Evolutionary conservation across 2,113 vertebrate species (phyloP).

Genomic region (Antechinus flavipes): DNA sequence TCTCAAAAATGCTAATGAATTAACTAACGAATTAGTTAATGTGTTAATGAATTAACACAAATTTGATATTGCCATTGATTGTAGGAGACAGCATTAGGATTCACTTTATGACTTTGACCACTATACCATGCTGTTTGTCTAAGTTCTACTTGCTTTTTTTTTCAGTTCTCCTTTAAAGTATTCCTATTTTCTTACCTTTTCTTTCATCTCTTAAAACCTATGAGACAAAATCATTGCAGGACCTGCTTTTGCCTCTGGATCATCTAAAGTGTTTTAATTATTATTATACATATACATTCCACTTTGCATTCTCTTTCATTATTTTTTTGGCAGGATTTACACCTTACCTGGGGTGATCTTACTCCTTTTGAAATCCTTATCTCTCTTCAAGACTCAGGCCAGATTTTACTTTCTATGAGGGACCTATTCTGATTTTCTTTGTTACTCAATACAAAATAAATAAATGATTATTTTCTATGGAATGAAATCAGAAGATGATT

Average conservation of each 20-base stretch:
- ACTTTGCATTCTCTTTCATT: background rate
- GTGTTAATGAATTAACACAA: background rate
- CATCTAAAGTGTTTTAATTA: background rate
- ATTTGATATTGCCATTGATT: accelerated
- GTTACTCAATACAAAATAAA: background rate
- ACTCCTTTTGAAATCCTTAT: background rate
- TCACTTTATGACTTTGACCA: background rate
- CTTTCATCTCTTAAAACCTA: background rate
- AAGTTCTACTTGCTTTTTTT: background rate
- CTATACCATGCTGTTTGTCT: background rate
- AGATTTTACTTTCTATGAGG: background rate
- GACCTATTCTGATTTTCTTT: background rate
- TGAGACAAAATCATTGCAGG: background rate
- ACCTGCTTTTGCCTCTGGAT: background rate
- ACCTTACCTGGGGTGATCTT: background rate
- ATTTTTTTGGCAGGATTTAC: background rate
- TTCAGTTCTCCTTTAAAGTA: background rate
- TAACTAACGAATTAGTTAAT: background rate
- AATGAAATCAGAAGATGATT: background rate
- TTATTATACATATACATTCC: background rate
- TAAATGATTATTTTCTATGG: background rate
- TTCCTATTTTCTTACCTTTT: background rate
- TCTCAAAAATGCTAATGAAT: background rate
- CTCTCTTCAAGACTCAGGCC: background rate
- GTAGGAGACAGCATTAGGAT: background rate